phyloP scores from a whole-genome alignment of 2,113 vertebrate species.

The Daubentonia madagascariensis region DNA sequence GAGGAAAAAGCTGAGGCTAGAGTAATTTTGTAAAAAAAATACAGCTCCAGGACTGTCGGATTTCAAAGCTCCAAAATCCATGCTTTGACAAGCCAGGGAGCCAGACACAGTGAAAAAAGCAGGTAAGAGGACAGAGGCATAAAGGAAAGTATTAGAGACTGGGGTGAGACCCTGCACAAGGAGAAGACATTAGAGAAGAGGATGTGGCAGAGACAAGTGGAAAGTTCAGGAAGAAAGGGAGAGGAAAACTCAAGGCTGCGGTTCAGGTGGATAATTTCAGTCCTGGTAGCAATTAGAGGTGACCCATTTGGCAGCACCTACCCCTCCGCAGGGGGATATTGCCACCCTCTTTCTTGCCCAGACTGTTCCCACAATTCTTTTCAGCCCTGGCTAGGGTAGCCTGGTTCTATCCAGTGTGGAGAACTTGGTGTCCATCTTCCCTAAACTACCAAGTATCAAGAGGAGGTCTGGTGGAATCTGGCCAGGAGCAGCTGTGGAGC shows the following conservation, averaged over 20 bases:
- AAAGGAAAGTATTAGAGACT: neutral
- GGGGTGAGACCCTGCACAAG: neutral
- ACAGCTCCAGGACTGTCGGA: neutral
- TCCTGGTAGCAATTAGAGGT: conserved; percentile 39
- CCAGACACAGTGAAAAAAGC: neutral
- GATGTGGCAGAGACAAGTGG: neutral
- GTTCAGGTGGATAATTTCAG: neutral
- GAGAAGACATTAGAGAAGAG: neutral
- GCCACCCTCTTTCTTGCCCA: neutral
- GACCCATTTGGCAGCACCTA: neutral
- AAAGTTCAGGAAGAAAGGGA: neutral
- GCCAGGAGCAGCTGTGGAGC: neutral
- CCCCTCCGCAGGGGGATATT: neutral
- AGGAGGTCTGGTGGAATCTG: neutral
- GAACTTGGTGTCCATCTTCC: neutral
- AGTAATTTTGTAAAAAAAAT: neutral
- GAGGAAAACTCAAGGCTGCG: neutral
- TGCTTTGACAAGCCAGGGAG: neutral
- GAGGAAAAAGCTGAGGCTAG: neutral
- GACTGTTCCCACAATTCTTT: neutral
- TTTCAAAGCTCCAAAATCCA: neutral
- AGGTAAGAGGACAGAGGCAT: neutral
- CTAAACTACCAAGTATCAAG: neutral
- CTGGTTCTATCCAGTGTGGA: neutral
- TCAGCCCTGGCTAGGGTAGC: neutral